These are phyloP conservation scores for Stichodactyla mertensii DNA, from an alignment of 64 coral and sea anemone genomes.

Conservation along the genomic window DNA sequence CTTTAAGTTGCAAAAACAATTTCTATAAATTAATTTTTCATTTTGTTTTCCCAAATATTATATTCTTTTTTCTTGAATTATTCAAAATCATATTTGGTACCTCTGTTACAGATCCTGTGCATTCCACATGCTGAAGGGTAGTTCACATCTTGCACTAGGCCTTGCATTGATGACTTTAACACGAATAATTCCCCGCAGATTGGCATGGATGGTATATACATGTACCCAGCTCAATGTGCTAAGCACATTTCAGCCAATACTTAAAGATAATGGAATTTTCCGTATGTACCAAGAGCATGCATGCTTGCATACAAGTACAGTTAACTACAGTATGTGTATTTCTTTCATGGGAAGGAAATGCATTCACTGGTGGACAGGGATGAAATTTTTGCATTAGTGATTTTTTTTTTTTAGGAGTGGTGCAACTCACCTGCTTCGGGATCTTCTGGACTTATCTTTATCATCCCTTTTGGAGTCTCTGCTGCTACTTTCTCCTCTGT, in stretches of 20 bases:
- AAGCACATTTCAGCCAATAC: not conserved
- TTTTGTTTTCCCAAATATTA: not conserved
- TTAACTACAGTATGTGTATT: not conserved
- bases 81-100: constrained; percentile 1
- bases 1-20: not conserved
- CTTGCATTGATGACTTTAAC: constrained; percentile 2
- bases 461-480: constrained; percentile 36
- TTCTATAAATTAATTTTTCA: not conserved
- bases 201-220: not conserved
- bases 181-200: not conserved
- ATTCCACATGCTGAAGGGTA: not conserved
- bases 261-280: not conserved
- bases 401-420: not conserved
- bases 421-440: constrained; percentile 79
- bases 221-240: not conserved
- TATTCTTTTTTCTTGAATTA: not conserved
- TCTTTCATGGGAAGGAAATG: not conserved
- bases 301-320: not conserved
- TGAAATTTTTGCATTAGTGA: not conserved
- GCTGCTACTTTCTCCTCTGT: constrained; percentile 19
- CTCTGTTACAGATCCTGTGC: constrained; percentile 3
- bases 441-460: constrained; percentile 89
- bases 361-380: not conserved
- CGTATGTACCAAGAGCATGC: not conserved
- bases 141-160: not conserved